These are phyloP conservation scores for Drosophila paranaensis DNA, from an alignment of 2,888 invertebrate genomes.

Conservation along the genomic window DNA sequence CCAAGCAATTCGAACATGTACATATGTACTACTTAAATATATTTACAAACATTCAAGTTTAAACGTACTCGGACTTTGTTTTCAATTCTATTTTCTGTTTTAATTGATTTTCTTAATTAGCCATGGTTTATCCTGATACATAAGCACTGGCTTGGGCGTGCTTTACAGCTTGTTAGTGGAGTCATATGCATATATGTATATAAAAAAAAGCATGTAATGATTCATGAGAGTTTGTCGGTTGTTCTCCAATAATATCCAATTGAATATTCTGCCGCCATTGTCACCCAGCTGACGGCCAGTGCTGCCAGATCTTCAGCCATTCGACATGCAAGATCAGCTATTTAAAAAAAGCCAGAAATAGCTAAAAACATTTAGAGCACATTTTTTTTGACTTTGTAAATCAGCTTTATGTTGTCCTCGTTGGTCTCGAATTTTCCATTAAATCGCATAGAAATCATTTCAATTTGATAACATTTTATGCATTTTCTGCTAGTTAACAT, in stretches of 20 bases:
- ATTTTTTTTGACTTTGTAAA: too few species aligned
- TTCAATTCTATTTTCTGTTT: not conserved
- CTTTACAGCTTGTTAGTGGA: too few species aligned
- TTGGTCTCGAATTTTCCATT: too few species aligned
- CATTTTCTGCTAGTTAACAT: too few species aligned
- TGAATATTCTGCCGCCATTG: slow-evolving; percentile 1
- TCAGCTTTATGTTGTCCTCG: too few species aligned
- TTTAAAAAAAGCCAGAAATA: too few species aligned
- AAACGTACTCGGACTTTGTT: not conserved
- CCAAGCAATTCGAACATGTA: slow-evolving; percentile 29
- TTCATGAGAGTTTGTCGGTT: not conserved
- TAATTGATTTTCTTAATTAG: not conserved
- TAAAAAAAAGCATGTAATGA: not conserved
- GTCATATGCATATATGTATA: too few species aligned
- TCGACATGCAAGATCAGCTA: too few species aligned
- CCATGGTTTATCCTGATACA: not conserved
- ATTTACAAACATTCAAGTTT: slow-evolving; percentile 26
- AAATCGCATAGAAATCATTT: too few species aligned
- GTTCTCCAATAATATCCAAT: not conserved
- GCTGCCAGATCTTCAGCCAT: too few species aligned
- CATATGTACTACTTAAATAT: slow-evolving; percentile 40
- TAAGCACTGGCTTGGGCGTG: not conserved
- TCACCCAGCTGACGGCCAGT: not conserved
- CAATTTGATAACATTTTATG: too few species aligned
- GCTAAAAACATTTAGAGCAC: too few species aligned